Conservation (phyloP, 2,888 invertebrate genomes). For the Cryptophagus acutangulus region DNA sequence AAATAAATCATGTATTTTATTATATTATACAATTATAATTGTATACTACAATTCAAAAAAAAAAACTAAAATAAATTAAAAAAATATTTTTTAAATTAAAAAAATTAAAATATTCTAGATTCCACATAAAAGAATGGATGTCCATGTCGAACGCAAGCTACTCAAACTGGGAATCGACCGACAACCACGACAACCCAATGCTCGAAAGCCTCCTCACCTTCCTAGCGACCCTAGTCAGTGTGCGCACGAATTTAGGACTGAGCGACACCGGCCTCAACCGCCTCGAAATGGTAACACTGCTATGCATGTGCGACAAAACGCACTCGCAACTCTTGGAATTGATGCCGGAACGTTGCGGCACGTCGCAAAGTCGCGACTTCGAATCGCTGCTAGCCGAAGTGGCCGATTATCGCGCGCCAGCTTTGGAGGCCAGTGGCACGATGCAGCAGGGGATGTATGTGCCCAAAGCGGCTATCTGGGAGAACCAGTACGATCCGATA, state of each 20-base stretch:
- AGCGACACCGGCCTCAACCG: slow-evolving; percentile 61
- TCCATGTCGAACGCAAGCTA: slow-evolving; percentile 61
- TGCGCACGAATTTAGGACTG: slow-evolving; percentile 77
- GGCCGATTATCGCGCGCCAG: slow-evolving; percentile 67
- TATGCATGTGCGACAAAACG: slow-evolving; percentile 92
- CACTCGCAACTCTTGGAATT: slow-evolving; percentile 92
- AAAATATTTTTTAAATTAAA: no score
- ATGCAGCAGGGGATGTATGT: slow-evolving; percentile 82
- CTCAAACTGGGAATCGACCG: slow-evolving; percentile 58
- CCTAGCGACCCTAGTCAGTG: slow-evolving; percentile 81
- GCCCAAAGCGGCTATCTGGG: slow-evolving; percentile 78
- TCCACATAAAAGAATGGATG: slow-evolving; percentile 83
- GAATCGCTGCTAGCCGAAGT: slow-evolving; percentile 75
- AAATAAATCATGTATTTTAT: no score
- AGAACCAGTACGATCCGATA: slow-evolving; percentile 87
- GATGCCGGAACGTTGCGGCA: slow-evolving; percentile 95
- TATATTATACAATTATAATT: no score
- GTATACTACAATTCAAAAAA: no score
- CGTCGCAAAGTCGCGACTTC: slow-evolving; percentile 82
- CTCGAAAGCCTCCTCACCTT: slow-evolving; percentile 89
- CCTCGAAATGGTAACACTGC: slow-evolving; percentile 86
- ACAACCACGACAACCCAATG: slow-evolving; percentile 84
- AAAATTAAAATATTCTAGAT: no score
- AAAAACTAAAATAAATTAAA: no score
- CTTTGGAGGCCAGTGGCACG: slow-evolving; percentile 72